Conservation (phyloP, 2,113 vertebrate genomes). For the Platichthys stellatus region DNA sequence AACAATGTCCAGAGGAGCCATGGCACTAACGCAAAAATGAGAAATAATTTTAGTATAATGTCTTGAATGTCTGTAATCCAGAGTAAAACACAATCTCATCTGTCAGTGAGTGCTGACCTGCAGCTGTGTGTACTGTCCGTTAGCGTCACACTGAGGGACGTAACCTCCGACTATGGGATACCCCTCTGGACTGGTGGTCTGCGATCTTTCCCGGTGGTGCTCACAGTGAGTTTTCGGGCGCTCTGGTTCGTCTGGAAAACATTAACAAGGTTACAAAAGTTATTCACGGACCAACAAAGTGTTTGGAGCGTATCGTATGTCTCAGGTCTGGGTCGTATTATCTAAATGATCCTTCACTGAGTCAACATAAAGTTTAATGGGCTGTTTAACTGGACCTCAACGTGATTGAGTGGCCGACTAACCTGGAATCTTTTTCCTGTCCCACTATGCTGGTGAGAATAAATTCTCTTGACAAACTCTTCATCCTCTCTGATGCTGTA, state of each 20-base stretch:
- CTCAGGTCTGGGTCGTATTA: no score
- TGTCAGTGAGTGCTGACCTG: constrained; percentile 59
- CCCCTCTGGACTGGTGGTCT: constrained; percentile 44
- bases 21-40: constrained; percentile 79
- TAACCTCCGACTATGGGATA: constrained; percentile 62
- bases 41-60: neutral
- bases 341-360: no score
- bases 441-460: no score
- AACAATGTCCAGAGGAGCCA: constrained; percentile 83
- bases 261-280: neutral
- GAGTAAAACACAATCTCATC: no score
- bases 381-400: no score
- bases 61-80: no score
- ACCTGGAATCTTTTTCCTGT: no score
- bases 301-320: no score
- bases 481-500: no score
- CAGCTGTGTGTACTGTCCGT: constrained; percentile 81
- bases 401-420: no score
- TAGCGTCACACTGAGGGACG: constrained; percentile 84
- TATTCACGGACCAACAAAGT: neutral
- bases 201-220: constrained; percentile 67
- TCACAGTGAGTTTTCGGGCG: constrained; percentile 78
- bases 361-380: no score
- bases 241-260: constrained; percentile 13
- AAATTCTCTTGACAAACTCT: no score